These are phyloP conservation scores for Digitonthophagus gazella DNA, from an alignment of 2,888 invertebrate species.

Conservation along the genomic window DNA sequence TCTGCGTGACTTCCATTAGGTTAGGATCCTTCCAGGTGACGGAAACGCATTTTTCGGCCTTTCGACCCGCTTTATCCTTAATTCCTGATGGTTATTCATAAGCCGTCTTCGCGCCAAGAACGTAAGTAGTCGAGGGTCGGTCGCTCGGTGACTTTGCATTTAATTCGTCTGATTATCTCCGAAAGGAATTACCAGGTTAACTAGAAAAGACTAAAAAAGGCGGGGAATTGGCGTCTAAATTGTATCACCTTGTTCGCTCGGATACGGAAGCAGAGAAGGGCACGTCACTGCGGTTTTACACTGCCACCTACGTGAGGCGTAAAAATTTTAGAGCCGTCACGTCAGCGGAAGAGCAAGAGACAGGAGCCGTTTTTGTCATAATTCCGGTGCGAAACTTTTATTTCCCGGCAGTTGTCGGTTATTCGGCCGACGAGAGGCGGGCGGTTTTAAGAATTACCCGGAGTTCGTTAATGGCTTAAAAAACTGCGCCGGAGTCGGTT, in stretches of 20 bases:
- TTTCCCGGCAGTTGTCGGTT: not conserved
- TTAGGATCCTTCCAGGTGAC: not conserved
- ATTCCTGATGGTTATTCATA: not conserved
- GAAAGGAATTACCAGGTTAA: not conserved
- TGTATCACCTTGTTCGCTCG: not conserved
- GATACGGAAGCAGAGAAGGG: not conserved
- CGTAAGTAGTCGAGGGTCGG: not conserved
- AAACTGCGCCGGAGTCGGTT: not conserved
- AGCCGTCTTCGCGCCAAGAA: not conserved
- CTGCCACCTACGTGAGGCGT: too few species aligned
- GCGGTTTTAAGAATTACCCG: not conserved
- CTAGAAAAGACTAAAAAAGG: not conserved
- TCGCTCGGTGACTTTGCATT: not conserved
- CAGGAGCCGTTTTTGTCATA: not conserved
- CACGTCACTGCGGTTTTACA: too few species aligned
- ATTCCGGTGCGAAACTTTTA: not conserved
- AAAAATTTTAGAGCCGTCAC: not conserved
- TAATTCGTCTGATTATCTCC: not conserved
- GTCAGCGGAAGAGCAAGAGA: too few species aligned
- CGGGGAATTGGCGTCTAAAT: not conserved
- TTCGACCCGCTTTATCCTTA: not conserved
- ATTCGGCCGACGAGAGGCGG: too few species aligned
- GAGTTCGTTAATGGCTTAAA: not conserved
- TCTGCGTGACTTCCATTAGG: not conserved
- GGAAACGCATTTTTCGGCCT: not conserved